Base-by-base conservation (phyloP, 1,140 invertebrate genomes). In the Maconellicoccus hirsutus region DNA sequence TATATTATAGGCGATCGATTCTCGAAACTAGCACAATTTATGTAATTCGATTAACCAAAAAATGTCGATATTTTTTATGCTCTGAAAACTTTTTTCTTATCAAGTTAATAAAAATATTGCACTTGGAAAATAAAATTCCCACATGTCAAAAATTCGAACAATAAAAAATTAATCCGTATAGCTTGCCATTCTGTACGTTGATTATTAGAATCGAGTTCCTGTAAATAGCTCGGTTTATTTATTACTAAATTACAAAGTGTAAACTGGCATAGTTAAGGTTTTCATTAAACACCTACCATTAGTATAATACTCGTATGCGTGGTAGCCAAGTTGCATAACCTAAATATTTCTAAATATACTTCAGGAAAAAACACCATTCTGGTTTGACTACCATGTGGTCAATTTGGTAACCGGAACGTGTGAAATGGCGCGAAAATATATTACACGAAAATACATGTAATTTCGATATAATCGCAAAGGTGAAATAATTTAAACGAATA, bases 381-480 rank as follows among this genome's bases (percentile, higher is more conserved):
- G 42, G 42, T 52, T 52, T 52, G 29, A 33, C 29, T 33, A 33
- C 29, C 29, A 33, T 33, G 29, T 33, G 29, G 29, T 33, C 29
- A 33, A 33, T 6, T 52, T 19, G 42, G n/a, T 16, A 52, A 52
- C 42, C 42, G n/a, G 42, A 19, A 52, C 42, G 42, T 52, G 42
- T 52, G 42, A 52, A 52, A 52, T 52, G 42, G 42, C 42, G 42
- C 42, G 42, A 52, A 52, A 52, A 52, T 52, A 52, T 52, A 52
- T 52, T 33, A 33, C 29, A 33, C 12, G 29, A 33, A 33, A 33
- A 33, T 33, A 33, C 29, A 12, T 33, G 42, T 52, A 52, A 52
- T 52, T 52, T 52, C 16, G 42, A 52, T 52, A 52, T 52, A 52
- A 52, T 52, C 42, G 2, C 12, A 52, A 52, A 52, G 42, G n/a